These are phyloP conservation scores for Hucho hucho DNA, from an alignment of 2,113 vertebrate species.

Conservation along the genomic window DNA sequence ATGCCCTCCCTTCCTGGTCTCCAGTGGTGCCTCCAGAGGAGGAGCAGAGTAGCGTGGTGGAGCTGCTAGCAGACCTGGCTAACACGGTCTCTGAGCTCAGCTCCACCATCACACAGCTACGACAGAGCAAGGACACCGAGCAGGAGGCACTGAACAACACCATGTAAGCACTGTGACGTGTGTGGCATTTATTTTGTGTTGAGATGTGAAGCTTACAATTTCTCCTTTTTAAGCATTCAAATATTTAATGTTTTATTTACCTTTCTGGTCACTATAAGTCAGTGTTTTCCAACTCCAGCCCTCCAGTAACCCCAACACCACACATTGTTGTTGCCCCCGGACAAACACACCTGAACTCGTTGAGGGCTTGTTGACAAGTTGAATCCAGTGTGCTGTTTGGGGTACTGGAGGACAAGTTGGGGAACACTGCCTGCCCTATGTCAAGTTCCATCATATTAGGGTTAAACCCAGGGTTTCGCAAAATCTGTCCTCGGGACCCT, in stretches of 20 bases:
- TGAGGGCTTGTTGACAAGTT: no score
- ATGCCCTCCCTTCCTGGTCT: no score
- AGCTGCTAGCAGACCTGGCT: constrained; percentile 56
- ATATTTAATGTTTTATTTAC: background rate
- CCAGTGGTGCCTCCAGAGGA: background rate
- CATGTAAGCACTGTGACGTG: constrained; percentile 52
- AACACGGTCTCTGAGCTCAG: constrained; percentile 59
- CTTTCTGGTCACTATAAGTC: background rate
- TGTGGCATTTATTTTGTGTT: background rate
- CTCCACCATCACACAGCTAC: constrained; percentile 40
- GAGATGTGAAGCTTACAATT: background rate
- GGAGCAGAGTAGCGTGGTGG: constrained; percentile 25
- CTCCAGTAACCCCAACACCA: no score
- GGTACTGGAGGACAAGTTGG: no score
- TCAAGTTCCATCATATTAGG: no score
- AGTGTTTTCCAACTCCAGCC: background rate
- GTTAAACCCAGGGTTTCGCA: no score
- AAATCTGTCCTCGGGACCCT: no score
- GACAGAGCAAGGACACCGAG: constrained; percentile 47
- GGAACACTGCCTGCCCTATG: no score
- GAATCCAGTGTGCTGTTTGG: no score
- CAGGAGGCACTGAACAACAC: constrained; percentile 50
- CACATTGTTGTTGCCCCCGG: no score
- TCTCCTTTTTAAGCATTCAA: background rate
- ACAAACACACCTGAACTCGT: no score